These are phyloP conservation scores for Heteromurus nitidus DNA, from an alignment of 2,888 invertebrate species.

Conservation along the genomic window DNA sequence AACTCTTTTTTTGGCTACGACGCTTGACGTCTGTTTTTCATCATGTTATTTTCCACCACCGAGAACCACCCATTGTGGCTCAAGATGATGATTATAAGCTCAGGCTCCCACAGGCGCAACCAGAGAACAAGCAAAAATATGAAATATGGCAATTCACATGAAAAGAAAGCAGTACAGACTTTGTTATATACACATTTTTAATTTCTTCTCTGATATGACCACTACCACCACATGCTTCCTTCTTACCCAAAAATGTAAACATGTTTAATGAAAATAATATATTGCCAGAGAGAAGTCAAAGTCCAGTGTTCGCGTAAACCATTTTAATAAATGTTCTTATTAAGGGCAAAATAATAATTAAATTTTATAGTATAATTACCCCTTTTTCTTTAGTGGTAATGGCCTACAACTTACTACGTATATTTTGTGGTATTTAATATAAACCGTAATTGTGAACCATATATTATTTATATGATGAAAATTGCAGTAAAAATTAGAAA, in stretches of 20 bases:
- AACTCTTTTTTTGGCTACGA: neutral
- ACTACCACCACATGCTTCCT: neutral
- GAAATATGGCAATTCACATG: neutral
- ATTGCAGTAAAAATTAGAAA: conserved; percentile 9
- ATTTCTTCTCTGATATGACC: neutral
- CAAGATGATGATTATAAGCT: no score
- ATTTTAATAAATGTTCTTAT: conserved; percentile 1
- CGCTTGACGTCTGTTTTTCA: no score
- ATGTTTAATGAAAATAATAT: no score
- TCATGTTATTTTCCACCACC: no score
- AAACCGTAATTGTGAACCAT: neutral
- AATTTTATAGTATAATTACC: conserved; percentile 29
- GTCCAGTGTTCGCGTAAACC: neutral
- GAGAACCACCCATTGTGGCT: neutral
- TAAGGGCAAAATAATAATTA: conserved; percentile 36
- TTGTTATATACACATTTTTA: no score
- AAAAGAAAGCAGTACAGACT: conserved; percentile 7
- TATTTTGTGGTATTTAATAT: neutral
- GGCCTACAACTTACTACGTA: no score
- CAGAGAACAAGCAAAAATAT: neutral
- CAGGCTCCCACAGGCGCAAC: no score
- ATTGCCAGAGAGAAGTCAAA: no score
- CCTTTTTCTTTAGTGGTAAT: conserved; percentile 22
- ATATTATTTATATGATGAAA: neutral
- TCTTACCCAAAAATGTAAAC: neutral